Evolutionary conservation across 2,888 invertebrate species (phyloP).

Genomic region (Cataglyphis rosenhaueri): DNA sequence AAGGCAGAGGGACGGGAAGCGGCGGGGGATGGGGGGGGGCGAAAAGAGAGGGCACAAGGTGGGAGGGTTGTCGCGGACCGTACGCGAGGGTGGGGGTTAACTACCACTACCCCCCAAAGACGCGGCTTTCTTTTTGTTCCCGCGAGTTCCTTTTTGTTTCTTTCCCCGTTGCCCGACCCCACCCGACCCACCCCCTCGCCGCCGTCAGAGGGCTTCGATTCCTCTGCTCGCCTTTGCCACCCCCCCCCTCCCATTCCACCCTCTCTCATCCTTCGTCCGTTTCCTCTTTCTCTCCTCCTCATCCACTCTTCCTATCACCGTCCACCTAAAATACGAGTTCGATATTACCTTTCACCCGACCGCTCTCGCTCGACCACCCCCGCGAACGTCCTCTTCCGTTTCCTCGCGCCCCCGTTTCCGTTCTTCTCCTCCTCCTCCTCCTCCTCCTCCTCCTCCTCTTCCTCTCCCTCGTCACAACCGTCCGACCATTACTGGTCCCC

Average conservation of each 20-base stretch:
- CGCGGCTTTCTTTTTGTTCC: constrained; percentile 74
- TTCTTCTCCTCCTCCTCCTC: constrained; percentile 35
- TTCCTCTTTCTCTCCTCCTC: constrained; percentile 48
- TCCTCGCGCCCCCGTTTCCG: constrained; percentile 22
- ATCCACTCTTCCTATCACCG: constrained; percentile 60
- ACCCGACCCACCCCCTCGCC: constrained; percentile 58
- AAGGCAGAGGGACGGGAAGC: constrained; percentile 55
- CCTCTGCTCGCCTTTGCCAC: constrained; percentile 63
- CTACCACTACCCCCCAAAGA: constrained; percentile 73
- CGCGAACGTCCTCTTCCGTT: constrained; percentile 52
- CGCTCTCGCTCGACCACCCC: constrained; percentile 59
- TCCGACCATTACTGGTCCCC: constrained; percentile 71
- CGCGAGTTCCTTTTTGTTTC: constrained; percentile 73
- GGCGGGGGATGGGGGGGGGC: constrained; percentile 9
- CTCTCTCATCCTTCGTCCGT: constrained; percentile 1
- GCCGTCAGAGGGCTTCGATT: constrained; percentile 51
- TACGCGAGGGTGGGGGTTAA: constrained; percentile 70
- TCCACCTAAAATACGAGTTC: constrained; percentile 80
- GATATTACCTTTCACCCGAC: constrained; percentile 78
- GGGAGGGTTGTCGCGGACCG: constrained; percentile 73
- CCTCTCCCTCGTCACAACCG: constrained; percentile 42
- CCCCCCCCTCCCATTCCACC: constrained; percentile 52
- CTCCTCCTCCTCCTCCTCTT: constrained; percentile 13
- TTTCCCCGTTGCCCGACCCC: constrained; percentile 70
- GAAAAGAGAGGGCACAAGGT: constrained; percentile 50